Base-by-base conservation (phyloP, 2,113 vertebrate species). In the Brienomyrus longianalis region DNA sequence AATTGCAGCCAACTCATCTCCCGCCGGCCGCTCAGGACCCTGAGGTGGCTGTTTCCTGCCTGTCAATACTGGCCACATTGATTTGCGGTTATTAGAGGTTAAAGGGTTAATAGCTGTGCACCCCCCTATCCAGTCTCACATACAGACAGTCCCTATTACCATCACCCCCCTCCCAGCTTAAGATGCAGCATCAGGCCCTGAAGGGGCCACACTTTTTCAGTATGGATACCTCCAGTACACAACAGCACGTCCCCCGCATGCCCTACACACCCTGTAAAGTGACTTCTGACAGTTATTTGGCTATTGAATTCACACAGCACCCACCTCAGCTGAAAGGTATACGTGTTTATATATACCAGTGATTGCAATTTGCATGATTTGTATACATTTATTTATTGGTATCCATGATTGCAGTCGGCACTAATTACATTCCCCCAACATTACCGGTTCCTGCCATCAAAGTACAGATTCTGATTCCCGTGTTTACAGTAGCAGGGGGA, bases 101-200 rank as follows among this genome's bases (percentile, higher is more conserved):
- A 84, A 83, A 51, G 66, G 50, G 74, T 89, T 89, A 89, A 89
- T 83, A 48, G n/a, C 48, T 54, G 15, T 39, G 7, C 88, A 19
- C 27, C 39, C 59, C 43, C 43, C 39, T 21, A 21, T n/a, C 56
- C 39, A 21, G 39, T 39, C 45, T 59, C 50, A 35, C 96, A 96
- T 62, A 17, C 52, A 19, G 7, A 39, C 74, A 77, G 74, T 66
- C 87, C 56, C 51, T 45, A 7, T 19, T 45, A 51, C 19, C 50
- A 59, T 9, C 7, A 3, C 59, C 54, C 19, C 48, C 39, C 27
- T 51, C 45, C 35, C 43, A 21, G 35, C 62, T 9, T 21, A 84
- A 23, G 80, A 47, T 47, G 80, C 80, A 47, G 56, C 56, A 23
- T 59, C 77, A 23, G 17, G 9, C 43, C 83, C 43, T 11, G 8